Conservation (phyloP, 2,888 invertebrate species). For the Lepidocyrtoides sp. region DNA sequence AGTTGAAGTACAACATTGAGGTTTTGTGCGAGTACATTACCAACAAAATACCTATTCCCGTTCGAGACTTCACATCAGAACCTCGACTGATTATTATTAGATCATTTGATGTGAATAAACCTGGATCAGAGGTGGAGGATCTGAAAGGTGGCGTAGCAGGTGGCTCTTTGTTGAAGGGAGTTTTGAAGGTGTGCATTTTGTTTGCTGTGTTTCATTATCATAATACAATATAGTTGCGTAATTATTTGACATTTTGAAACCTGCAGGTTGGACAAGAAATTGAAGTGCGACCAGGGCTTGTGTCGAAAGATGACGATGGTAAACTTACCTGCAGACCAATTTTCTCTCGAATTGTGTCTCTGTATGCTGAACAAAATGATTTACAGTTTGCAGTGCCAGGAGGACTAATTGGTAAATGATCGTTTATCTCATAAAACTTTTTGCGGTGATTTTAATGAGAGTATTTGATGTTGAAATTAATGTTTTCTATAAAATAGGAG, state of each 20-base stretch:
- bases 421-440: too few relatives aligned
- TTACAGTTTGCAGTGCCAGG: conserved; percentile 99
- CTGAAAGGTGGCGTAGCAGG: conserved; percentile 99
- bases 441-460: too few relatives aligned
- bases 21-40: conserved; percentile 99
- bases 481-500: conserved; percentile 88
- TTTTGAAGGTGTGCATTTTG: conserved; percentile 90
- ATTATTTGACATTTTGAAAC: background rate
- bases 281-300: conserved; percentile 98
- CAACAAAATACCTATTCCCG: conserved; percentile 99
- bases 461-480: too few relatives aligned
- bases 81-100: conserved; percentile 98
- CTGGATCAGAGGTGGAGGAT: conserved; percentile 99
- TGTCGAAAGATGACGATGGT: conserved; percentile 98
- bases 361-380: conserved; percentile 99
- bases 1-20: conserved; percentile 99
- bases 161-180: conserved; percentile 98
- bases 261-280: conserved; percentile 97
- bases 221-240: too few relatives aligned
- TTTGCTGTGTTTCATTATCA: background rate
- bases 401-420: conserved; percentile 94
- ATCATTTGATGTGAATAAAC: conserved; percentile 99
- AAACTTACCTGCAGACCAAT: conserved; percentile 98
- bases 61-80: conserved; percentile 97
- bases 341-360: conserved; percentile 98